Conservation (phyloP, 2,888 invertebrate genomes). For the Mycalesis mineus region DNA sequence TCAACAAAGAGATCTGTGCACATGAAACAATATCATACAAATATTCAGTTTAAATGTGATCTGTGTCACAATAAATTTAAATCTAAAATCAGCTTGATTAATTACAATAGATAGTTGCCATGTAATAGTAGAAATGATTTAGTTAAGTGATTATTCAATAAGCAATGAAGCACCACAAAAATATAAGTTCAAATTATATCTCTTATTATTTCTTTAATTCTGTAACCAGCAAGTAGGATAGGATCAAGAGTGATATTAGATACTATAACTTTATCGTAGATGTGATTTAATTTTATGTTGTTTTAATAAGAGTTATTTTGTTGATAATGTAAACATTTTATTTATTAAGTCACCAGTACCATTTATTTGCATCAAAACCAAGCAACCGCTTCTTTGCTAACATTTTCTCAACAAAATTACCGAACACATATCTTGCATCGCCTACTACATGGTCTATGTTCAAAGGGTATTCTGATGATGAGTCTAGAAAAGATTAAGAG, state of each 20-base stretch:
- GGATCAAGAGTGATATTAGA: too few species aligned
- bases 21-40: neutral
- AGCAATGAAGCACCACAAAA: too few species aligned
- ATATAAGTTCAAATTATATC: too few species aligned
- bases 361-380: constrained; percentile 40
- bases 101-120: neutral
- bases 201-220: too few species aligned
- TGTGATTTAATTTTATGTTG: too few species aligned
- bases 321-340: neutral
- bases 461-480: constrained; percentile 31
- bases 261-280: too few species aligned
- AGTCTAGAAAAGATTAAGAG: too few species aligned
- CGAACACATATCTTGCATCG: constrained; percentile 45
- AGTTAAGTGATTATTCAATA: too few species aligned
- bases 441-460: constrained; percentile 40
- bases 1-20: neutral
- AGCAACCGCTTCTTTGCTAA: constrained; percentile 44
- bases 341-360: constrained; percentile 38
- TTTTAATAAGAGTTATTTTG: too few species aligned
- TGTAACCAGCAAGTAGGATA: too few species aligned
- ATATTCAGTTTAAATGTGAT: neutral
- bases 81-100: neutral
- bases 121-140: neutral
- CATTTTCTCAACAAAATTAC: constrained; percentile 45
- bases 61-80: neutral